A percentile compares a stretch with the other conserved stretches of the same genome.
These are phyloP conservation scores for Lerema accius DNA, from an alignment of 1,140 invertebrate genomes.

Conservation along the genomic window DNA sequence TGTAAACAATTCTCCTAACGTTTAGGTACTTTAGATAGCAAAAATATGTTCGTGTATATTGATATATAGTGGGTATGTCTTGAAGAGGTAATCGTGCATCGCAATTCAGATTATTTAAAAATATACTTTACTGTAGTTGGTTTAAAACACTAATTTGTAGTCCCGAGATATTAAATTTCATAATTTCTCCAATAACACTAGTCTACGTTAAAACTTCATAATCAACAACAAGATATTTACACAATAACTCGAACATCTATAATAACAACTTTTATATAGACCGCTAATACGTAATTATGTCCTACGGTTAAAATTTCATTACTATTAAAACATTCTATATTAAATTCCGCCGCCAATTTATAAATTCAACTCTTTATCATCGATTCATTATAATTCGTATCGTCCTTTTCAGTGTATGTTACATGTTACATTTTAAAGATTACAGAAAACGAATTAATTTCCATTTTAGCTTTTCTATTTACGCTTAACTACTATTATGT, in stretches of 20 bases:
- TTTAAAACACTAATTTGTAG: not conserved
- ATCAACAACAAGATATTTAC: conserved; percentile 58
- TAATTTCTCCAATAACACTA: conserved; percentile 31
- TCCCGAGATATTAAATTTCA: not conserved
- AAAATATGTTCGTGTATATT: not conserved
- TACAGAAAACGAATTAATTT: too few relatives aligned
- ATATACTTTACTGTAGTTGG: conserved; percentile 5
- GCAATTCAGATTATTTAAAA: not conserved
- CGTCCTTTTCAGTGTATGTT: not conserved
- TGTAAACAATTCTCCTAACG: not conserved
- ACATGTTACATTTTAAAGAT: not conserved
- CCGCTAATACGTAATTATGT: conserved; percentile 45
- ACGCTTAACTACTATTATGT: too few relatives aligned
- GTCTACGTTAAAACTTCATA: conserved; percentile 46
- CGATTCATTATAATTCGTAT: conserved; percentile 22
- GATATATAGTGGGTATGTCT: not conserved
- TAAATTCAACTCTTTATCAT: conserved; percentile 12
- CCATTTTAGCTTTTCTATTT: too few relatives aligned
- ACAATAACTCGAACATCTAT: conserved; percentile 50
- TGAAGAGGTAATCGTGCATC: conserved; percentile 9
- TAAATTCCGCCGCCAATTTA: conserved; percentile 7
- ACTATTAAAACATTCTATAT: conserved; percentile 12
- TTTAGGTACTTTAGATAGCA: conserved; percentile 13
- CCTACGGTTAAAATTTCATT: conserved; percentile 17
- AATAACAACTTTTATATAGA: conserved; percentile 61